Conservation (phyloP, 2,888 invertebrate genomes). For the Baronia brevicornis region DNA sequence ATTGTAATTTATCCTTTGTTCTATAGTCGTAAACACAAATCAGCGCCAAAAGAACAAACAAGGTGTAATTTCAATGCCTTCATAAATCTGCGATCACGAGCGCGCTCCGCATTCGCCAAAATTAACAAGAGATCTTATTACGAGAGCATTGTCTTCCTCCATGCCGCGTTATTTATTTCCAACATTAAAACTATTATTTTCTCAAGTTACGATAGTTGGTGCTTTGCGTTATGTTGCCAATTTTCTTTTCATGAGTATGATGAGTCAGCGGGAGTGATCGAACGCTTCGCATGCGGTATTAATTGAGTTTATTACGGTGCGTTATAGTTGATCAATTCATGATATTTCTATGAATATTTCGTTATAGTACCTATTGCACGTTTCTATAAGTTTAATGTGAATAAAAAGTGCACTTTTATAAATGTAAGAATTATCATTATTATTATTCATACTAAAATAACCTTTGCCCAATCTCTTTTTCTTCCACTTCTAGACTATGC, state of each 20-base stretch:
- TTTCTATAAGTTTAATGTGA: no score
- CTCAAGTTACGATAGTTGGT: conserved; percentile 44
- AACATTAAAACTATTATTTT: conserved; percentile 68
- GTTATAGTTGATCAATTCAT: conserved; percentile 50
- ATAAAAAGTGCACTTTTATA: no score
- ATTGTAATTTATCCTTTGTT: conserved; percentile 17
- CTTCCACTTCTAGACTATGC: no score
- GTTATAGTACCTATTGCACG: conserved; percentile 41
- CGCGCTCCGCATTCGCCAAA: conserved; percentile 54
- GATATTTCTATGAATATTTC: conserved; percentile 44
- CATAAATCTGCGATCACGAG: conserved; percentile 58
- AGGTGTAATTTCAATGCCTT: conserved; percentile 57
- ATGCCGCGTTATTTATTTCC: conserved; percentile 63
- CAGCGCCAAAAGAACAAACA: conserved; percentile 46
- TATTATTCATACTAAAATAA: no score
- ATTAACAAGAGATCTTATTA: conserved; percentile 68
- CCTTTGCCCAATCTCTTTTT: no score
- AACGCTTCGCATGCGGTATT: conserved; percentile 43
- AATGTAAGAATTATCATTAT: no score
- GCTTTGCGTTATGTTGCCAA: conserved; percentile 39
- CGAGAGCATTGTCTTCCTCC: conserved; percentile 65
- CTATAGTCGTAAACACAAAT: conserved; percentile 26
- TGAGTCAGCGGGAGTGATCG: conserved; percentile 56
- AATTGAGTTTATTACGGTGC: conserved; percentile 48
- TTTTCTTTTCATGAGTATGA: conserved; percentile 58